These are phyloP conservation scores for Ginglymostoma cirratum DNA, from an alignment of 2,113 vertebrate genomes.

Conservation along the genomic window DNA sequence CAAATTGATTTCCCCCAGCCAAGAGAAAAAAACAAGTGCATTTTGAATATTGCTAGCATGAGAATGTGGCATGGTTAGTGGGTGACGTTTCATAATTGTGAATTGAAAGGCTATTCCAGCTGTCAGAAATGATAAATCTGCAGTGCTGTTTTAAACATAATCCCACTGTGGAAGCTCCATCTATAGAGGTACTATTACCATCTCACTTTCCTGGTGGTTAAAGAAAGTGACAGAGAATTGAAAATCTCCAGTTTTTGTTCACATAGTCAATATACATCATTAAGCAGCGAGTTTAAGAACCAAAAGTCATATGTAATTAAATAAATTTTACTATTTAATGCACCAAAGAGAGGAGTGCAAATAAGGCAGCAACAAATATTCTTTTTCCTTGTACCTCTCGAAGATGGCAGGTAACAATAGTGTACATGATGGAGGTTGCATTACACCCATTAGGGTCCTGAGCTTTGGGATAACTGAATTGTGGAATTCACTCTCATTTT, in stretches of 20 bases:
- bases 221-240: not conserved
- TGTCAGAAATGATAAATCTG: not conserved
- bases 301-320: not conserved
- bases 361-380: not conserved
- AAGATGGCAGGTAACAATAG: not conserved
- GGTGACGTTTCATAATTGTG: not conserved
- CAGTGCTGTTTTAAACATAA: not conserved
- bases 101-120: not conserved
- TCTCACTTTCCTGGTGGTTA: not conserved
- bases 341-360: not conserved
- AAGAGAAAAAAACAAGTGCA: not conserved
- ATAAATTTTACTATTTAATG: not conserved
- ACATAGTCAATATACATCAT: not conserved
- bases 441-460: not conserved
- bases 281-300: not conserved
- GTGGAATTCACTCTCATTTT: not conserved
- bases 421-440: not conserved
- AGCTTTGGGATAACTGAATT: not conserved
- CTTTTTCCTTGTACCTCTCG: not conserved
- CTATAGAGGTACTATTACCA: not conserved
- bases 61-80: not conserved
- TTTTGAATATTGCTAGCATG: not conserved
- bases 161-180: not conserved
- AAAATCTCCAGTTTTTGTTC: not conserved
- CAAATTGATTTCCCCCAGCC: not conserved